Base-by-base conservation (phyloP, 2,797 vertebrate genomes). In the Thunnus albacares region DNA sequence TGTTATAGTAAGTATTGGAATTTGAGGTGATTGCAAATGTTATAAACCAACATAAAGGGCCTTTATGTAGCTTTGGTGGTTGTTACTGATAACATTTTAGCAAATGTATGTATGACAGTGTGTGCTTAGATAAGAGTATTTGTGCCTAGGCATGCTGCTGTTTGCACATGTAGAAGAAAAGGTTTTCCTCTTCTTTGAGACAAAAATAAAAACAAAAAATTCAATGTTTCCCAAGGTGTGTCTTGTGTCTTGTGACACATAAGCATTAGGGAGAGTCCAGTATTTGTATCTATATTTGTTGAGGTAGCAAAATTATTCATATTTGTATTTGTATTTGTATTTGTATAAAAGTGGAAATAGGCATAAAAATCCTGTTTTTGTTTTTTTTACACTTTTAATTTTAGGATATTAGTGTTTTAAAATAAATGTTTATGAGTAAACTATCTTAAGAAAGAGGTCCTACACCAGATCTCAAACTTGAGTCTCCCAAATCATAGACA, bases 121-220 rank as follows among this genome's bases (percentile, higher is more conserved):
- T 71, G 60, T 56, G 73, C 28, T 51, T 8, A 45, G 62, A 86
- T 88, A 82, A 79, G 61, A 64, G 9, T 81, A 20, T 86, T 84
- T 81, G 69, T 59, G 30, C 28, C 28, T 38, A 1, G 63, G 82
- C 67, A 78, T 67, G 3, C 12, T 24, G 22, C 6, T 73, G 75
- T 84, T 80, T 79, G 43, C 64, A 64, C 70, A 49, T 10, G 28
- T 56, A 43, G 18, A 15, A 52, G 26, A 56, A 60, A 75, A 49
- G 2, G 1, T 20, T 58, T 33, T 28, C 51, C 51, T 52, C 51
- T 22, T 22, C 51, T 22, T 4, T 74, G 59, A 77, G 24, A 85
- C 47, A 85, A 84, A 81, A 51, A 71, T 47, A 11, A 26, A 63
- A 77, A 81, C 45, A 62, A 9, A 6, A 35, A 14, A 28, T 63